Conservation (phyloP, 2,888 invertebrate genomes). For the Siphlonurus alternatus region DNA sequence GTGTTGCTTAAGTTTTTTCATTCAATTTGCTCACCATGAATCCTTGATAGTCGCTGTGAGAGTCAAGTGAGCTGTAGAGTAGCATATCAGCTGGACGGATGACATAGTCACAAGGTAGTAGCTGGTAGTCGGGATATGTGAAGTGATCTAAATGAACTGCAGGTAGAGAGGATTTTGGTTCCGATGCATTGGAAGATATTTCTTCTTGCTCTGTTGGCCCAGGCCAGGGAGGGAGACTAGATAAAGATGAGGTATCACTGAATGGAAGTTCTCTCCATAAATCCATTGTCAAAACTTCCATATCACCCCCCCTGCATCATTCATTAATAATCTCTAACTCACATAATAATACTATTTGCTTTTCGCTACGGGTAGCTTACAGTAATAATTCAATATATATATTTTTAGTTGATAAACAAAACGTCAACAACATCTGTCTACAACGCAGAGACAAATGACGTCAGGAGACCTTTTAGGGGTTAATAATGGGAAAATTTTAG, state of each 20-base stretch:
- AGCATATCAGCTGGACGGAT: constrained; percentile 7
- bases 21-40: constrained; percentile 5
- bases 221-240: not conserved
- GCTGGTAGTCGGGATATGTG: constrained; percentile 6
- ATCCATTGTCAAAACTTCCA: not conserved
- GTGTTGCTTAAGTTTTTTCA: no score
- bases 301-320: not conserved
- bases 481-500: no score
- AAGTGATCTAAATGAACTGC: not conserved
- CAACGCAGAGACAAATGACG: no score
- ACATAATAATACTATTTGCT: no score
- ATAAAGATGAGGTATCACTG: not conserved
- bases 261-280: not conserved
- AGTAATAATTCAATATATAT: no score
- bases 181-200: not conserved
- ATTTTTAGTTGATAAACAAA: no score
- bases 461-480: no score
- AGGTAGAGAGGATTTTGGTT: not conserved
- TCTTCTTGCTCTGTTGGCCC: not conserved
- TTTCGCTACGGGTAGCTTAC: no score
- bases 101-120: constrained; percentile 8
- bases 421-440: no score
- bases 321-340: not conserved
- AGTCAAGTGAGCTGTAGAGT: constrained; percentile 7
- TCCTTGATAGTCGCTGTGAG: constrained; percentile 9